These are phyloP conservation scores for Leucozona laternaria DNA, from an alignment of 2,888 invertebrate genomes.

Conservation along the genomic window DNA sequence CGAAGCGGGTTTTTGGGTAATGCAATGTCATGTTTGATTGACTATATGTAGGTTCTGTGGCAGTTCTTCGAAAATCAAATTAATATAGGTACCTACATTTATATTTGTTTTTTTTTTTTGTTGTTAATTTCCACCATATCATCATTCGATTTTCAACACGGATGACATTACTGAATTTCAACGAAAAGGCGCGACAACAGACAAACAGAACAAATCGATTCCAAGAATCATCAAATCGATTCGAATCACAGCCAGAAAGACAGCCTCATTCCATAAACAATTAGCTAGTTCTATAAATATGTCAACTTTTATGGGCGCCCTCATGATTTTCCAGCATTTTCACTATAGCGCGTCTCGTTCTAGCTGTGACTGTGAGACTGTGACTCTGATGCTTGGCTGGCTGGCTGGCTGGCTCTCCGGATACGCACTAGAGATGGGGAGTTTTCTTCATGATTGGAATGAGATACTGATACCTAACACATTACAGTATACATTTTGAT, in stretches of 20 bases:
- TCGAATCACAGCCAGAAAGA: constrained; percentile 1
- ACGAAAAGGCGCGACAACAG: constrained; percentile 36
- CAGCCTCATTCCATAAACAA: constrained; percentile 65
- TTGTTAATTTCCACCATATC: neutral
- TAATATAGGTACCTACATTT: neutral
- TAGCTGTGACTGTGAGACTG: constrained; percentile 1
- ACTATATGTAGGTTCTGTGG: too few relatives aligned
- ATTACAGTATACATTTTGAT: constrained; percentile 23
- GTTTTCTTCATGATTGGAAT: constrained; percentile 12
- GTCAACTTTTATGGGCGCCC: constrained; percentile 74
- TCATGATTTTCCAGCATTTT: constrained; percentile 63
- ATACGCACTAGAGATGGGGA: neutral
- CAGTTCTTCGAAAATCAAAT: neutral
- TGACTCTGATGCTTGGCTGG: neutral
- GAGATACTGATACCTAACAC: neutral
- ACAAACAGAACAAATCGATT: constrained; percentile 71
- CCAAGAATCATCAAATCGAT: constrained; percentile 50
- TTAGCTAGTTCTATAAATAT: constrained; percentile 67
- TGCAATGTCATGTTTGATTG: too few relatives aligned
- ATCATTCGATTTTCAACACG: neutral
- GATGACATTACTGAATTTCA: neutral
- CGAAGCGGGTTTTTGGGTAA: too few relatives aligned
- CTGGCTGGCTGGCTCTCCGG: neutral
- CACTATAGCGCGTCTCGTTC: constrained; percentile 29
- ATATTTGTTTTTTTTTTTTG: neutral